A percentile compares a stretch with the other conserved stretches of the same genome.
Conservation (phyloP, 2,888 invertebrate genomes). For the Magallana nippona region DNA sequence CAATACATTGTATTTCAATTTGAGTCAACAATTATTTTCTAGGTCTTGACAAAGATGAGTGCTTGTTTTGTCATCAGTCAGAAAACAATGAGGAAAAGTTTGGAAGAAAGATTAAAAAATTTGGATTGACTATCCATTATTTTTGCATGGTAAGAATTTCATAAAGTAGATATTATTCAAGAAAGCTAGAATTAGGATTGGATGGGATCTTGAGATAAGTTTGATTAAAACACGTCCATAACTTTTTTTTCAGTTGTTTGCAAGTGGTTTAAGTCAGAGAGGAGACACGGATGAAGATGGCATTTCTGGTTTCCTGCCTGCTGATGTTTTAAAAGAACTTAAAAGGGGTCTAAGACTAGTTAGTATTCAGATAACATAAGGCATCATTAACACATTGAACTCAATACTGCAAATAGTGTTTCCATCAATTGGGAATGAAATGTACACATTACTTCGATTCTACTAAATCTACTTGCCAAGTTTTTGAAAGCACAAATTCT, state of each 20-base stretch:
- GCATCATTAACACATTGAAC: too few relatives aligned
- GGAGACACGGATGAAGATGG: slow-evolving; percentile 82
- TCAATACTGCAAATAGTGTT: too few relatives aligned
- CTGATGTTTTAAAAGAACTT: slow-evolving; percentile 86
- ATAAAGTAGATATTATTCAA: too few relatives aligned
- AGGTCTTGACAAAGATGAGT: slow-evolving; percentile 49
- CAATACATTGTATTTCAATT: too few relatives aligned
- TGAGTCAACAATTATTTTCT: neutral
- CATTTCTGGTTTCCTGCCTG: slow-evolving; percentile 86
- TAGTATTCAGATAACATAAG: slow-evolving; percentile 43
- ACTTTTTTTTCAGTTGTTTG: slow-evolving; percentile 69
- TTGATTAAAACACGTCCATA: neutral
- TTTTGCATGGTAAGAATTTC: slow-evolving; percentile 86
- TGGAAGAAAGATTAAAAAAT: slow-evolving; percentile 72
- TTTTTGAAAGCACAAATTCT: too few relatives aligned
- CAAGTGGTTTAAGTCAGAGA: slow-evolving; percentile 76
- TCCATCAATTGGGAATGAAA: too few relatives aligned
- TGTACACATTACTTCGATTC: too few relatives aligned
- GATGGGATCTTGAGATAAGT: too few relatives aligned
- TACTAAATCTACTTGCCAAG: too few relatives aligned
- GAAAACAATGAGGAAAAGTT: slow-evolving; percentile 68
- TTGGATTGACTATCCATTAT: slow-evolving; percentile 85
- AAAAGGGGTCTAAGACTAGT: slow-evolving; percentile 85
- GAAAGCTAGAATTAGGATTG: too few relatives aligned
- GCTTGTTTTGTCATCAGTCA: slow-evolving; percentile 69